Percentiles rank a stretch among this genome's conserved stretches.
Evolutionary conservation across 2,888 invertebrate genomes (phyloP).

Genomic region (Cryptophagus acutangulus): DNA sequence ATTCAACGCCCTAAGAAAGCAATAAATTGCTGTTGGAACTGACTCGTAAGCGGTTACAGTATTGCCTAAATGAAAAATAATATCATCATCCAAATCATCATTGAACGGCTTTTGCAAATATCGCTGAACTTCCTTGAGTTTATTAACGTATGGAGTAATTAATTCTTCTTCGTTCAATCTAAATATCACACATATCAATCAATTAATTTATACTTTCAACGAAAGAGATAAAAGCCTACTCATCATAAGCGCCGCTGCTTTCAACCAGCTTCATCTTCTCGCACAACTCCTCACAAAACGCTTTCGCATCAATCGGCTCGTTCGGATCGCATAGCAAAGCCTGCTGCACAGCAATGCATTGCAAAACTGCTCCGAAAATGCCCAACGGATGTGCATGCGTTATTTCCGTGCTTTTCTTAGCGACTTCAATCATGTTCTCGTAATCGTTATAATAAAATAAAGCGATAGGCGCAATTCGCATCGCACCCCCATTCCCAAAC

Average conservation of each 20-base stretch:
- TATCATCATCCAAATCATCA: slow-evolving; percentile 48
- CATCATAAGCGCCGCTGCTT: slow-evolving; percentile 48
- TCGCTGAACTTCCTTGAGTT: slow-evolving; percentile 51
- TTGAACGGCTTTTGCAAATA: slow-evolving; percentile 47
- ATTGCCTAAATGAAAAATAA: slow-evolving; percentile 56
- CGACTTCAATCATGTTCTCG: slow-evolving; percentile 50
- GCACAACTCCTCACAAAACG: slow-evolving; percentile 52
- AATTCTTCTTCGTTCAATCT: neutral
- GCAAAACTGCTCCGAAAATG: slow-evolving; percentile 55
- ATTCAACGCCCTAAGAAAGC: slow-evolving; percentile 55
- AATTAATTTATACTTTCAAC: too few species aligned
- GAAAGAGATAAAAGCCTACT: too few species aligned
- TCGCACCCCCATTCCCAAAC: slow-evolving; percentile 74
- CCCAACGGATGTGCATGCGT: slow-evolving; percentile 60
- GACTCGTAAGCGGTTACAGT: slow-evolving; percentile 61
- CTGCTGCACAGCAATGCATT: slow-evolving; percentile 57
- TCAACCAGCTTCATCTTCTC: slow-evolving; percentile 47
- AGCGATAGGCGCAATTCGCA: slow-evolving; percentile 65
- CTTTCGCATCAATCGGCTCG: slow-evolving; percentile 47
- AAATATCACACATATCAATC: too few species aligned
- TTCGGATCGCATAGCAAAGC: slow-evolving; percentile 48
- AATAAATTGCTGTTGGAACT: slow-evolving; percentile 68
- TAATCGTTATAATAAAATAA: slow-evolving; percentile 55
- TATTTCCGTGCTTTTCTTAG: slow-evolving; percentile 51
- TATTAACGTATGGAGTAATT: slow-evolving; percentile 49